phyloP scores from a whole-genome alignment of 2,113 vertebrate species.

The Lipophrys pholis region DNA sequence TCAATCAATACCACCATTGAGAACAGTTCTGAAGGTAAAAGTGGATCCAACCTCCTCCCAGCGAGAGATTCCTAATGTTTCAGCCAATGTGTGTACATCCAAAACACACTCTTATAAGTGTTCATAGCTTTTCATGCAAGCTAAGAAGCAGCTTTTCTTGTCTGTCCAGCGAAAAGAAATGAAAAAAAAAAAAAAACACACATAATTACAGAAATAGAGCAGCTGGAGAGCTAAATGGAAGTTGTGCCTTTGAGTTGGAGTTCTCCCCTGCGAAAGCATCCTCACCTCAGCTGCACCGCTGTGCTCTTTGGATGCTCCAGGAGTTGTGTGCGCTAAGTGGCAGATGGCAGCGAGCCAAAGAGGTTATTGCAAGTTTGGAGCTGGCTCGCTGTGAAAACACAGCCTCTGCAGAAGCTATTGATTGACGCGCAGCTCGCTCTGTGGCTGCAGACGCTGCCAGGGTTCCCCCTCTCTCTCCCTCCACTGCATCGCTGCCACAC shows the following conservation, averaged over 20 bases:
- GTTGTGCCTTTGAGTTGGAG: slow-evolving; percentile 17
- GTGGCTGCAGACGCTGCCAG: slow-evolving; percentile 62
- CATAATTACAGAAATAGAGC: slow-evolving; percentile 33
- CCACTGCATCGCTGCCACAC: slow-evolving; percentile 38
- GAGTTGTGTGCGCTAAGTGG: slow-evolving; percentile 68
- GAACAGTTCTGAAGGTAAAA: too few relatives aligned
- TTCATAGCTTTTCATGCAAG: slow-evolving; percentile 1
- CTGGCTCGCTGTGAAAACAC: slow-evolving; percentile 63
- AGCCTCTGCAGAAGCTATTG: slow-evolving; percentile 65
- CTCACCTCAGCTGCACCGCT: slow-evolving; percentile 40
- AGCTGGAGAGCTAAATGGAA: slow-evolving; percentile 23
- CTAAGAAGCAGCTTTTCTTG: background rate
- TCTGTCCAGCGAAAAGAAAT: background rate
- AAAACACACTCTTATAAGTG: too few relatives aligned
- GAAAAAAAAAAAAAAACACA: slow-evolving; percentile 21
- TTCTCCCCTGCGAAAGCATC: slow-evolving; percentile 31
- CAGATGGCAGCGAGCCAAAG: slow-evolving; percentile 62
- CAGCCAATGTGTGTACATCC: too few relatives aligned
- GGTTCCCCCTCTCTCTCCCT: slow-evolving; percentile 39
- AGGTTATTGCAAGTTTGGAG: slow-evolving; percentile 66
- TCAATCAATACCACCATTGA: too few relatives aligned
- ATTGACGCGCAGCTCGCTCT: slow-evolving; percentile 57
- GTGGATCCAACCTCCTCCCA: too few relatives aligned
- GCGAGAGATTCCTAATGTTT: too few relatives aligned
- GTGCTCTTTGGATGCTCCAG: slow-evolving; percentile 52